phyloP scores from a whole-genome alignment of 2,797 vertebrate species.

The Triplophysa bombifrons region DNA sequence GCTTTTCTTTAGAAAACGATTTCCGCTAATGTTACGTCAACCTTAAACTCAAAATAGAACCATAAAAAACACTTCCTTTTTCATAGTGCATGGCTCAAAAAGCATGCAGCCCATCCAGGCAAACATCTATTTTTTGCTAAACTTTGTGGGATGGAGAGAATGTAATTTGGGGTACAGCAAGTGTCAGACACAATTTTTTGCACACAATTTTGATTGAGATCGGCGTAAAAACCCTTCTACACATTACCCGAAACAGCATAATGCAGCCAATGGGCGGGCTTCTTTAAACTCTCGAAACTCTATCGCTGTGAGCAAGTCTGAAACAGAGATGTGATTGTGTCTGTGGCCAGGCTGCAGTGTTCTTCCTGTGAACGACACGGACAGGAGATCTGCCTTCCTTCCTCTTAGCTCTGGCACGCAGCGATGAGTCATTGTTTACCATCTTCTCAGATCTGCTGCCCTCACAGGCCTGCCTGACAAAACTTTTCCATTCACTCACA shows the following conservation, averaged over 20 bases:
- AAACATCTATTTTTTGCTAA: background rate
- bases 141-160: background rate
- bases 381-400: slow-evolving; percentile 69
- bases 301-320: slow-evolving; percentile 51
- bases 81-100: background rate
- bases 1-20: too few species aligned
- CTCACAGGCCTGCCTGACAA: slow-evolving; percentile 68
- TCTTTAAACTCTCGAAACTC: slow-evolving; percentile 44
- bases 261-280: background rate
- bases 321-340: slow-evolving; percentile 87
- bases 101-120: background rate
- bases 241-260: background rate
- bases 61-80: background rate
- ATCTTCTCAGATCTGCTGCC: slow-evolving; percentile 68
- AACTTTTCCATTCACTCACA: slow-evolving; percentile 74
- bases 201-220: background rate
- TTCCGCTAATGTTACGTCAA: too few species aligned
- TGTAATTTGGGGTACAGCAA: background rate
- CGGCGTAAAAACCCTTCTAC: background rate
- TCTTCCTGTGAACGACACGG: slow-evolving; percentile 70
- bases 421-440: slow-evolving; percentile 80
- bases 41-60: too few species aligned
- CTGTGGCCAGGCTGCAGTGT: slow-evolving; percentile 72
- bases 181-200: background rate
- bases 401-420: slow-evolving; percentile 58